Evolutionary conservation across 2,888 invertebrate species (phyloP), one percentile per base, ranked within the genome.

Genomic region (Eulithis testata): DNA sequence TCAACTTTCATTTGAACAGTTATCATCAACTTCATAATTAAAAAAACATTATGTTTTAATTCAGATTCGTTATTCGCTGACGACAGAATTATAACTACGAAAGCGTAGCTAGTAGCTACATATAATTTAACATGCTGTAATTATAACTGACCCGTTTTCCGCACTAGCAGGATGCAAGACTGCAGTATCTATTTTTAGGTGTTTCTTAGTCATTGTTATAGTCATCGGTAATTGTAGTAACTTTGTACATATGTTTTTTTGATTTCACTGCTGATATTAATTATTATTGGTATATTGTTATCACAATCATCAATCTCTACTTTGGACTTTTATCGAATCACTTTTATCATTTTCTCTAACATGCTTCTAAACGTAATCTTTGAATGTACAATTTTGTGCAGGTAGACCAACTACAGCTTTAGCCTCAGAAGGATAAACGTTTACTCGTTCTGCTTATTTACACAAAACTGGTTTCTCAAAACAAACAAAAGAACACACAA

Each of bases 121-220:
- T 49, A 57, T 60, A 71, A 71, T 58, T 71, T 73, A 75, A 76
- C 76, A 74, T 70, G 73, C 65, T 74, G 63, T 75, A 77, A 77
- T 82, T 81, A 81, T 83, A 81, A 78, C 81, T 84, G 85, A 84
- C 85, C 83, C 71, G 78, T 80, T 84, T 86, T 78, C 77, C 72
- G 62, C 72, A 75, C 73, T 73, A 80, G 75, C 84, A 82, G 83
- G 83, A 84, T 83, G 63, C 64, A 74, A 72, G 63, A 76, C 74
- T 81, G 75, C 74, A 76, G 71, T 74, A 70, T 80, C 78, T 85
- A 85, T 80, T 80, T 77, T 70, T 77, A 76, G 78, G 76, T 73
- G 62, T 70, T 71, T 73, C 77, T 82, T 80, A 82, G 73, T 84
- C 84, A 84, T 81, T 81, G 79, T 80, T 68, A 50, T 63, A 63